Percentiles rank a stretch among this genome's conserved stretches.
Evolutionary conservation across 2,113 vertebrate genomes (phyloP).

Genomic region (Isurus oxyrinchus): DNA sequence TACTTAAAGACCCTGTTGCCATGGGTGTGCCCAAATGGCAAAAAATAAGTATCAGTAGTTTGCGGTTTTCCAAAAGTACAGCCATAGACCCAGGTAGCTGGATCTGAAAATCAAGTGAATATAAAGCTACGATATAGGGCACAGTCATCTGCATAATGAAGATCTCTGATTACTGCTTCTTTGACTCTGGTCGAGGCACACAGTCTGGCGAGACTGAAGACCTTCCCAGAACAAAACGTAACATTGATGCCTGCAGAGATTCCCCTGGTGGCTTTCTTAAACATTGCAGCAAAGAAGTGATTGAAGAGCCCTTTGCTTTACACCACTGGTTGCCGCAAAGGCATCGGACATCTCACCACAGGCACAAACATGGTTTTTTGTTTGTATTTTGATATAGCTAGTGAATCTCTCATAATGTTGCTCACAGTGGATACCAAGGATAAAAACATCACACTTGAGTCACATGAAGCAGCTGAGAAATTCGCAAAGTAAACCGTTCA

Average conservation of each 20-base stretch:
- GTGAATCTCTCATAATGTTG: not conserved
- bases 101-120: not conserved
- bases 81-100: not conserved
- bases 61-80: not conserved
- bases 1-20: not conserved
- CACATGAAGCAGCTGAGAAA: not conserved
- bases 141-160: too few species aligned
- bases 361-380: too few species aligned
- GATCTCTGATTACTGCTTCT: too few species aligned
- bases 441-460: not conserved
- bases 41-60: not conserved
- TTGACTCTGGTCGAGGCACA: too few species aligned
- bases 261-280: too few species aligned
- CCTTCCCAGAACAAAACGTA: too few species aligned
- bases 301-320: too few species aligned
- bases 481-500: not conserved
- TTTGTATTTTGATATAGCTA: not conserved
- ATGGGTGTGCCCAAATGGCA: not conserved
- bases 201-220: too few species aligned
- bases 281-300: too few species aligned
- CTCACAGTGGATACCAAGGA: not conserved
- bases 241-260: too few species aligned
- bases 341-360: too few species aligned
- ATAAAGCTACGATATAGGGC: not conserved
- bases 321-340: too few species aligned